phyloP scores from a whole-genome alignment of 2,888 invertebrate species.

The Pheosia gnoma region DNA sequence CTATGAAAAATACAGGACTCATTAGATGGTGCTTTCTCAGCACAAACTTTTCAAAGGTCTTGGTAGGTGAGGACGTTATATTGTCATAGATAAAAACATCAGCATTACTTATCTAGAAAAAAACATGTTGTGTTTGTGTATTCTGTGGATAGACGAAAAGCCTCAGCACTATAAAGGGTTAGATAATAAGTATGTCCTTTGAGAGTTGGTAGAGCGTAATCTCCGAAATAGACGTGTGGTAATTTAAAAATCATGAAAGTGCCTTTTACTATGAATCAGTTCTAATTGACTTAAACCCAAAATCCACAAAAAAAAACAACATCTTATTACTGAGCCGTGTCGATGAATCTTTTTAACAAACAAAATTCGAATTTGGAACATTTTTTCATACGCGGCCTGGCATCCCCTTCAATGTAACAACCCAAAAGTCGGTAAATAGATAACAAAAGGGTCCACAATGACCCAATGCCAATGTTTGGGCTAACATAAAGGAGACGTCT shows the following conservation, averaged over 20 bases:
- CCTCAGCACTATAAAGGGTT: background rate
- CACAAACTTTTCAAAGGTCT: too few relatives aligned
- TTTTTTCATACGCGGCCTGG: conserved; percentile 62
- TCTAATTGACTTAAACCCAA: conserved; percentile 43
- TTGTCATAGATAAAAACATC: too few relatives aligned
- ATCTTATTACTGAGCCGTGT: conserved; percentile 53
- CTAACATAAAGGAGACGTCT: conserved; percentile 75
- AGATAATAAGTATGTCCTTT: background rate
- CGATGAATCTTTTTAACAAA: conserved; percentile 58
- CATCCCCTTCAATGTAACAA: conserved; percentile 68
- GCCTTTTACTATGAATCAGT: conserved; percentile 6
- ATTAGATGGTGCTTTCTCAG: too few relatives aligned
- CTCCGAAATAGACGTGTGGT: background rate
- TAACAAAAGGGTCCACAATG: conserved; percentile 76
- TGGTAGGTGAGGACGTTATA: too few relatives aligned
- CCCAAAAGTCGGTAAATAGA: conserved; percentile 82
- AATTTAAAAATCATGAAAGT: conserved; percentile 4
- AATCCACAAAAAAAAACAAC: conserved; percentile 42
- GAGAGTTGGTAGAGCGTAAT: background rate
- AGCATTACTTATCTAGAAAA: too few relatives aligned
- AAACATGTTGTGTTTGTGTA: too few relatives aligned
- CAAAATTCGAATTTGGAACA: conserved; percentile 52
- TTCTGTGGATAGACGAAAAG: too few relatives aligned
- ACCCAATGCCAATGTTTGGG: conserved; percentile 81
- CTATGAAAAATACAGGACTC: too few relatives aligned